Conservation (phyloP, 2,113 vertebrate species). For the Catharus fuscescens region DNA sequence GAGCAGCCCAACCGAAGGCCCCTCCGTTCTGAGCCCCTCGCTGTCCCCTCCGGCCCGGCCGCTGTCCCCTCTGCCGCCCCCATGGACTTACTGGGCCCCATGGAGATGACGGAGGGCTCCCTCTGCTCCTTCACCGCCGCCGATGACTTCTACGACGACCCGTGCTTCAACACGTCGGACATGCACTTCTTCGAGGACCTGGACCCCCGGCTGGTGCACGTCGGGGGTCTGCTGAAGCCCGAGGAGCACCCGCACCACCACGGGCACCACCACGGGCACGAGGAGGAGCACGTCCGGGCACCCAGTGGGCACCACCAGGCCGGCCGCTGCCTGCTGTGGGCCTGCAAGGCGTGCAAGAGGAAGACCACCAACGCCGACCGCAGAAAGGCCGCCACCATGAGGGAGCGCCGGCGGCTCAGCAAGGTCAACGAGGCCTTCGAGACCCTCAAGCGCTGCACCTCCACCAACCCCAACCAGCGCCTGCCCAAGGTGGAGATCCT, state of each 20-base stretch:
- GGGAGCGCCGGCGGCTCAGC: conserved; percentile 91
- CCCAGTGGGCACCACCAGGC: conserved; percentile 97
- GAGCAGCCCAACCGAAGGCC: neutral
- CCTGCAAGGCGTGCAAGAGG: conserved; percentile 97
- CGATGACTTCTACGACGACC: conserved; percentile 96
- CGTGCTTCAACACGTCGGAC: conserved; percentile 94
- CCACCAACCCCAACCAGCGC: conserved; percentile 94
- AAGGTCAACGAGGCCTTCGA: conserved; percentile 98
- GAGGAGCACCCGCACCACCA: conserved; percentile 84
- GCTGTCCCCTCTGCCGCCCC: neutral
- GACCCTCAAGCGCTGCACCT: conserved; percentile 95
- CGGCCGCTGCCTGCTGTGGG: conserved; percentile 95
- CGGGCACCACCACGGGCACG: conserved; percentile 80
- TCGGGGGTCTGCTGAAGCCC: conserved; percentile 87
- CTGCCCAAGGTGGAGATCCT: conserved; percentile 98
- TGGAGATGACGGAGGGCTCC: conserved; percentile 88
- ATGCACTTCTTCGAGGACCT: conserved; percentile 98
- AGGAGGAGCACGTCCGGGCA: conserved; percentile 94
- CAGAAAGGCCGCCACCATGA: conserved; percentile 94
- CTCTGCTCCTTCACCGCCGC: conserved; percentile 87
- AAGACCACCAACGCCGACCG: conserved; percentile 96
- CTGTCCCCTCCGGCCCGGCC: neutral
- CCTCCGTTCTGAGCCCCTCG: neutral
- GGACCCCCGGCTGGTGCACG: conserved; percentile 93
- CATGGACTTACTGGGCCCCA: conserved; percentile 81